Evolutionary conservation across 1,140 invertebrate genomes (phyloP).

Genomic region (Papilio aristodemus): DNA sequence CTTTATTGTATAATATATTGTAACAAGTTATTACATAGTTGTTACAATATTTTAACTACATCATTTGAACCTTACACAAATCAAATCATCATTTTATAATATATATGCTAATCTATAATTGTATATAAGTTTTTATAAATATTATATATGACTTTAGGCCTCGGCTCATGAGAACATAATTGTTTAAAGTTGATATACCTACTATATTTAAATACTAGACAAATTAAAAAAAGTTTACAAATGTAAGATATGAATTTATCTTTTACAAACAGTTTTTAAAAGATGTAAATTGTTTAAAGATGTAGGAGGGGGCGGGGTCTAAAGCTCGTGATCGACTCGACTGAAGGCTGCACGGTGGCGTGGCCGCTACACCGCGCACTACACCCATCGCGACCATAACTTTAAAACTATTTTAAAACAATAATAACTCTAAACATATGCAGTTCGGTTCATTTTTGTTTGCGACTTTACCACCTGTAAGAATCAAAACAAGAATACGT

Average conservation of each 20-base stretch:
- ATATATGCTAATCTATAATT: no score
- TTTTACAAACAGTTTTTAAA: background rate
- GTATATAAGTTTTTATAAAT: no score
- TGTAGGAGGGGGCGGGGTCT: background rate
- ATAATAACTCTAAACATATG: background rate
- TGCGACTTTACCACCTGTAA: background rate
- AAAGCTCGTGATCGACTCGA: background rate
- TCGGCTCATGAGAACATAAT: no score
- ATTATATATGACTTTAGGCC: no score
- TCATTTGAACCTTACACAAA: no score
- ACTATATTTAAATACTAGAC: no score
- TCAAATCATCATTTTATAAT: no score
- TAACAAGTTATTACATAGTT: no score
- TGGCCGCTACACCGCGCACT: background rate
- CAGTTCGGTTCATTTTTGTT: constrained; percentile 8
- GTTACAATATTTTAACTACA: no score
- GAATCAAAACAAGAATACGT: background rate
- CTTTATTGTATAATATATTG: no score
- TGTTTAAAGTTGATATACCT: no score
- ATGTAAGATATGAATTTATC: background rate
- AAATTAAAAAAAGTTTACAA: background rate
- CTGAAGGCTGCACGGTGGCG: background rate
- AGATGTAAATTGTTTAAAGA: background rate
- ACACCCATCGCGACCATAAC: background rate
- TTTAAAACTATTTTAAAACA: background rate